Conservation (phyloP, 1,140 invertebrate genomes). For the Lasioglossum baleicum region DNA sequence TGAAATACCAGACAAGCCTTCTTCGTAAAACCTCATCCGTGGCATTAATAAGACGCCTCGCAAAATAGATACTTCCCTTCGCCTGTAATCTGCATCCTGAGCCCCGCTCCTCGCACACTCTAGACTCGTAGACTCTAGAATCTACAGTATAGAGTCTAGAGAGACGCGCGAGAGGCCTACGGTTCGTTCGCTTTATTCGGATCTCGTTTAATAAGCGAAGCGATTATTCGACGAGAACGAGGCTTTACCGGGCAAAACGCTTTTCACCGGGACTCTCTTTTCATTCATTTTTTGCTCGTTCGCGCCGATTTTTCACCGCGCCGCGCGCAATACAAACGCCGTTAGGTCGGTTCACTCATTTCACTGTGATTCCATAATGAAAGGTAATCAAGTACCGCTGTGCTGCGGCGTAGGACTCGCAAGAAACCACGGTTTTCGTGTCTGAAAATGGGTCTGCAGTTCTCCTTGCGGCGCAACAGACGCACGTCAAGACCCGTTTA, state of each 20-base stretch:
- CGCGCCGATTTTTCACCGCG: constrained; percentile 7
- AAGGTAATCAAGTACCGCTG: constrained; percentile 60
- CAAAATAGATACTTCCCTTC: constrained; percentile 36
- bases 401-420: constrained; percentile 2
- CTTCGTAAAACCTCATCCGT: constrained; percentile 10
- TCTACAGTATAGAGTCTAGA: no score
- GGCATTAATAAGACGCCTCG: constrained; percentile 39
- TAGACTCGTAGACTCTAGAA: no score
- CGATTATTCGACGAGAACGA: neutral
- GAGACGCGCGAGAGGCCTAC: no score
- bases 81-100: constrained; percentile 28
- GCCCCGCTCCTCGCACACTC: neutral
- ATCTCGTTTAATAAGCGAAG: neutral
- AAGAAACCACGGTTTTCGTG: constrained; percentile 47
- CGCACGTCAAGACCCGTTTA: constrained; percentile 36
- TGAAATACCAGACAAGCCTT: constrained; percentile 43
- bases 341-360: constrained; percentile 35
- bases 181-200: constrained; percentile 3
- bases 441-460: constrained; percentile 38
- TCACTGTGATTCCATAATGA: constrained; percentile 45
- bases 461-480: constrained; percentile 3
- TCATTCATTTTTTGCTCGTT: neutral
- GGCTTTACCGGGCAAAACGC: no score
- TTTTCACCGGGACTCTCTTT: neutral
- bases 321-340: neutral